Evolutionary conservation across 2,888 invertebrate species (phyloP), one percentile per base, ranked within the genome.

Genomic region (Drosophila pegasa): DNA sequence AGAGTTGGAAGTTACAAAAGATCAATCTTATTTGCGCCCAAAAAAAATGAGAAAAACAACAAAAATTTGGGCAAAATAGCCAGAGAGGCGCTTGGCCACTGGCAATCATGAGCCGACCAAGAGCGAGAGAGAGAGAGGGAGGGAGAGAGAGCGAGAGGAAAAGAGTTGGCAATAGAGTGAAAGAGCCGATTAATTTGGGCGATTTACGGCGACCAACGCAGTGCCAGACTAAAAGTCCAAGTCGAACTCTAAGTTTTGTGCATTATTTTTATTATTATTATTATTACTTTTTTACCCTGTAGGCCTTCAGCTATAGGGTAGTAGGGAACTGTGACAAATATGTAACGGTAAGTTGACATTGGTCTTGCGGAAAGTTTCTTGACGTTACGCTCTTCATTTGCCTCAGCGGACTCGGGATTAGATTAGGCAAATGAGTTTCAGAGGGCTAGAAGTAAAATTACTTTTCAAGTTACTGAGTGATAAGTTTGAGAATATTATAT

Each of bases 11-110:
- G 87, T 88, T 87, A 87, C 86, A 76, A 83, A 86, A 88, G 88
- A 88, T 88, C 88, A 87, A 88, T 88, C 88, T 88, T 86, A 78
- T 85, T 88, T 88, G 87, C 85, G 87, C 88, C 86, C 81, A 41
- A 22, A 56, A 22, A 56, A 20, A 59, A 56, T 16, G 16, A 45
- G 12, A 37, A 40, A 31, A 51, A 57, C 43, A 61, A 45, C 61
- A 70, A 61, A 61, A 63, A 60, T 65, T 64, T 68, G 64, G 68
- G 57, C 50, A 70, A 69, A 72, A 78, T 78, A 75, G 78, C 66
- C 76, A 73, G 68, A 74, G 69, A 79, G 78, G 78, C 78, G 78
- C 78, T 79, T 80, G 78, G 65, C 68, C 65, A 71, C 67, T 68
- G 71, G 51, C 64, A 69, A 79, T 71, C 63, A 82, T 71, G 79